These are phyloP conservation scores for Drosophila vallismaia DNA, from an alignment of 2,888 invertebrate species.

Conservation along the genomic window DNA sequence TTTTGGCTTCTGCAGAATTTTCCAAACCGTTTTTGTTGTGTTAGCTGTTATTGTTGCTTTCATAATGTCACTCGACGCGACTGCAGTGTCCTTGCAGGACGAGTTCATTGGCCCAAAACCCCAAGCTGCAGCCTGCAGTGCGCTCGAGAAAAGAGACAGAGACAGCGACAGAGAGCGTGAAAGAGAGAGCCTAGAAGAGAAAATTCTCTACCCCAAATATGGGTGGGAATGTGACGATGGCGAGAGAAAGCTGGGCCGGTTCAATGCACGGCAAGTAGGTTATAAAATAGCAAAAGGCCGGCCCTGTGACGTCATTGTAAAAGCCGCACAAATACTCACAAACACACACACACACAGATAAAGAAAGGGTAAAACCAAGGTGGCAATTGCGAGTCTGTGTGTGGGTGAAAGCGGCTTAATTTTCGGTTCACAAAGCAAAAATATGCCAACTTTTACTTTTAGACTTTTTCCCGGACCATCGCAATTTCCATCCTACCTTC, in stretches of 20 bases:
- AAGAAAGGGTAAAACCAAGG: neutral
- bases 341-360: slow-evolving; percentile 1
- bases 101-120: slow-evolving; percentile 67
- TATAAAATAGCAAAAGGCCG: slow-evolving; percentile 52
- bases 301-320: slow-evolving; percentile 54
- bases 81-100: slow-evolving; percentile 72
- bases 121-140: slow-evolving; percentile 63
- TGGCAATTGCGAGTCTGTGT: slow-evolving; percentile 1
- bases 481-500: slow-evolving; percentile 6
- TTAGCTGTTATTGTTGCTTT: slow-evolving; percentile 49
- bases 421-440: slow-evolving; percentile 52
- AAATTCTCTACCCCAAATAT: slow-evolving; percentile 1
- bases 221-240: neutral
- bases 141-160: slow-evolving; percentile 7
- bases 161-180: slow-evolving; percentile 9
- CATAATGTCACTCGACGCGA: slow-evolving; percentile 36
- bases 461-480: slow-evolving; percentile 32
- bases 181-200: slow-evolving; percentile 24
- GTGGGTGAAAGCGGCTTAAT: slow-evolving; percentile 45
- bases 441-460: slow-evolving; percentile 49
- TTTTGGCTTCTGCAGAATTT: slow-evolving; percentile 39
- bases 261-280: slow-evolving; percentile 72
- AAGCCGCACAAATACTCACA: slow-evolving; percentile 23
- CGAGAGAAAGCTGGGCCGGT: slow-evolving; percentile 36
- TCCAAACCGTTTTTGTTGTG: slow-evolving; percentile 23